Evolutionary conservation across 2,888 invertebrate species (phyloP).

Genomic region (Xylota segnis): DNA sequence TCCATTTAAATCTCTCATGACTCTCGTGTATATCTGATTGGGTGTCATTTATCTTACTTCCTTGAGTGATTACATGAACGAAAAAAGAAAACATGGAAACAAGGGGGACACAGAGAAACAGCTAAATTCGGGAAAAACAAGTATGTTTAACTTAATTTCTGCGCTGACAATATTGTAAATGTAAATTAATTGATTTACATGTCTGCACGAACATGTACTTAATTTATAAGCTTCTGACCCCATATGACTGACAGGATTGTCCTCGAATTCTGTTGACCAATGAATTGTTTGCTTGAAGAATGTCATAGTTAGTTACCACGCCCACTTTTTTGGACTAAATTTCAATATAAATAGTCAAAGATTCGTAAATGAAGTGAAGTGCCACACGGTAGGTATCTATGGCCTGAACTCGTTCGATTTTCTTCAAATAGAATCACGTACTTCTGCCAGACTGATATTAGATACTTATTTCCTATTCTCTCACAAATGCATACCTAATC

Average conservation of each 20-base stretch:
- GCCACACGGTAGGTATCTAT: neutral
- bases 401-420: neutral
- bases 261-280: neutral
- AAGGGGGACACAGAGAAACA: constrained; percentile 1
- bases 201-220: neutral
- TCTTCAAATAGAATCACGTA: neutral
- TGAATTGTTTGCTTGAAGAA: neutral
- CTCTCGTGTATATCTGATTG: constrained; percentile 49
- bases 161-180: neutral
- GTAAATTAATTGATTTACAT: constrained; percentile 16
- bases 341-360: no score
- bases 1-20: constrained; percentile 29
- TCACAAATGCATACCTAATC: neutral
- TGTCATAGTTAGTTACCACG: neutral
- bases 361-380: no score
- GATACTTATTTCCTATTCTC: no score
- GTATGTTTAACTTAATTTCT: neutral
- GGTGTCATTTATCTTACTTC: constrained; percentile 48
- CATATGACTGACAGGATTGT: neutral
- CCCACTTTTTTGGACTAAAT: neutral
- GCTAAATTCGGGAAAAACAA: neutral
- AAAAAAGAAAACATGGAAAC: neutral
- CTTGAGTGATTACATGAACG: constrained; percentile 15
- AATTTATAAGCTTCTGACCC: neutral
- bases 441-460: no score